Percentiles rank a stretch among this genome's conserved stretches.
These are phyloP conservation scores for Atopsyche davidsoni DNA, from an alignment of 1,140 invertebrate genomes.

Conservation along the genomic window DNA sequence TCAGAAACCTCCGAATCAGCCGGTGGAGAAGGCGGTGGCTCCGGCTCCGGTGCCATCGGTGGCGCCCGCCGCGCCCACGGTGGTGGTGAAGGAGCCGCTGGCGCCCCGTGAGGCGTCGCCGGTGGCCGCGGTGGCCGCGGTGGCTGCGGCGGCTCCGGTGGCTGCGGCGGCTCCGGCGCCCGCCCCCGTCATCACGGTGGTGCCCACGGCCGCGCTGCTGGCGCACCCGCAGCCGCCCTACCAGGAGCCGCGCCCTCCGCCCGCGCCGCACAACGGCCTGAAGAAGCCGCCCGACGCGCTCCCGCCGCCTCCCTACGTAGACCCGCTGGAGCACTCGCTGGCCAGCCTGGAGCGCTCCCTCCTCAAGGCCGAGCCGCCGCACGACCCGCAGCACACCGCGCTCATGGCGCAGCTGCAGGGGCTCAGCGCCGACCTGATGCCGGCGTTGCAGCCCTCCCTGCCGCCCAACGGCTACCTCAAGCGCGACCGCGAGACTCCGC, in stretches of 20 bases:
- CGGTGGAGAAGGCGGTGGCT: not conserved
- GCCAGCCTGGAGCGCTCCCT: conserved; percentile 57
- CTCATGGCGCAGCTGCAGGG: conserved; percentile 44
- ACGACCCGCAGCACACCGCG: conserved; percentile 33
- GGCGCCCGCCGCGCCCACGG: not conserved
- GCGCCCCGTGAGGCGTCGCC: conserved; percentile 30
- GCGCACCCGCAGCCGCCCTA: conserved; percentile 22
- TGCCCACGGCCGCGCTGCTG: conserved; percentile 23
- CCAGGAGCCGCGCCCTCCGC: conserved; percentile 11
- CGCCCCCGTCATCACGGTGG: conserved; percentile 24
- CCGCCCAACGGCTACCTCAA: conserved; percentile 47
- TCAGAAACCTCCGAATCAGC: not conserved
- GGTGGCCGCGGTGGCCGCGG: conserved; percentile 30
- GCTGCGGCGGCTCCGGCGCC: conserved; percentile 20
- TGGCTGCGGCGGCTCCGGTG: no score
- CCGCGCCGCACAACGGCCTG: conserved; percentile 22
- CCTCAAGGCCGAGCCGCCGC: conserved; percentile 44
- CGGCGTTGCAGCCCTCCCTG: conserved; percentile 37
- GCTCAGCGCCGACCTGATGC: conserved; percentile 40
- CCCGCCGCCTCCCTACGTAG: conserved; percentile 38
- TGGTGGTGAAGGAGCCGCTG: not conserved
- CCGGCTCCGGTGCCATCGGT: not conserved
- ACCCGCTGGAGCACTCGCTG: conserved; percentile 61
- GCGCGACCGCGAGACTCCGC: conserved; percentile 40
- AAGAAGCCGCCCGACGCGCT: conserved; percentile 16